Evolutionary conservation across 2,113 vertebrate genomes (phyloP).

Genomic region (Meles meles): DNA sequence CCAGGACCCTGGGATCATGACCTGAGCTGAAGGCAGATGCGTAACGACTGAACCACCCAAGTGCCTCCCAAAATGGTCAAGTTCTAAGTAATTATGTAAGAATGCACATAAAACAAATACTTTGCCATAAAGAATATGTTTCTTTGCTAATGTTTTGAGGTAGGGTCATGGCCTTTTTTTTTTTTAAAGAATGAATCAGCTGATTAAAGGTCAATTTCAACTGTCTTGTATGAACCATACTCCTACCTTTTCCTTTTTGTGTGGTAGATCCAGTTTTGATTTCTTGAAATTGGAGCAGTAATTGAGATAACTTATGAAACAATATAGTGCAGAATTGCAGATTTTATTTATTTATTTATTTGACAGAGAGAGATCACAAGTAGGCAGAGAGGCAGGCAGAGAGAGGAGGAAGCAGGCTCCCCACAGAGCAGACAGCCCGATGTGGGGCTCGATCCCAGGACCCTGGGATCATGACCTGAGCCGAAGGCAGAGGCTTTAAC

Average conservation of each 20-base stretch:
- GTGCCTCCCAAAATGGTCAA: neutral
- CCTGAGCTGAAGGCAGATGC: no score
- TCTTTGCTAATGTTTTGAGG: conserved; percentile 3
- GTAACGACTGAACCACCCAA: no score
- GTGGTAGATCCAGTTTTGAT: conserved; percentile 29
- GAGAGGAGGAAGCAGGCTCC: no score
- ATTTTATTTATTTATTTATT: neutral
- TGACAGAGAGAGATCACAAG: no score
- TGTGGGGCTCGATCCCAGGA: no score
- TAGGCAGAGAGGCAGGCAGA: no score
- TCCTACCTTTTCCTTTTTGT: neutral
- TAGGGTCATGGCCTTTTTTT: neutral
- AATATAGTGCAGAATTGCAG: neutral
- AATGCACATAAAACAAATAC: neutral
- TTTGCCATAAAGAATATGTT: neutral
- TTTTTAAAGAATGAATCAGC: neutral
- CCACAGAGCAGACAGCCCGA: no score
- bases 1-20: no score
- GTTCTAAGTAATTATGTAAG: neutral
- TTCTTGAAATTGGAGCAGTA: conserved; percentile 28
- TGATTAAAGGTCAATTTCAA: neutral
- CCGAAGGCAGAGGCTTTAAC: no score
- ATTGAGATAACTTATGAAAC: neutral
- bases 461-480: no score
- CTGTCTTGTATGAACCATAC: neutral